A percentile compares a stretch with the other conserved stretches of the same genome.
These are phyloP conservation scores for Trogon melanurus DNA, from an alignment of 2,113 vertebrate species.

Conservation along the genomic window DNA sequence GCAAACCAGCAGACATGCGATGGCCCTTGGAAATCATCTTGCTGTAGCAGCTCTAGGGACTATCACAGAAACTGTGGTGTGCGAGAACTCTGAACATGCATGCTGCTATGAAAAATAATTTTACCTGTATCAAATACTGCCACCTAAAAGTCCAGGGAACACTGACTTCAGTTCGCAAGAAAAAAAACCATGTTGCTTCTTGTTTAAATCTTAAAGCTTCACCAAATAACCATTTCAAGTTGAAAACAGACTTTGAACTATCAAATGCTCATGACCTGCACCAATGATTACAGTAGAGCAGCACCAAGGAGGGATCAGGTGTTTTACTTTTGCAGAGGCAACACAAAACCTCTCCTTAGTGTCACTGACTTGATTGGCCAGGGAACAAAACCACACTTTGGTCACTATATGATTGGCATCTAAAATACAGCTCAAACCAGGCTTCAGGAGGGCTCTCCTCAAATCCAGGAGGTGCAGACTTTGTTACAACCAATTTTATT, in stretches of 20 bases:
- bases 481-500: conserved; percentile 56
- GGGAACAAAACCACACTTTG: not conserved
- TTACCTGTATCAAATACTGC: not conserved
- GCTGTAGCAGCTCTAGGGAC: not conserved
- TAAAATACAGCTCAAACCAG: not conserved
- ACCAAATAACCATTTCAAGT: not conserved
- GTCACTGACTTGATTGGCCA: not conserved
- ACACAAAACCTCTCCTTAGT: not conserved
- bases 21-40: not conserved
- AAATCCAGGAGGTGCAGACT: not conserved
- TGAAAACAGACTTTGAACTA: not conserved
- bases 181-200: not conserved
- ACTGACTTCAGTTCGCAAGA: not conserved
- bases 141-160: not conserved
- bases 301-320: not conserved
- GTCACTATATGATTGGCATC: not conserved
- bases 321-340: not conserved
- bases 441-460: not conserved
- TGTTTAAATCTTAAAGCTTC: not conserved
- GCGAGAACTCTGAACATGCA: accelerated
- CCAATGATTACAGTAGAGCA: not conserved
- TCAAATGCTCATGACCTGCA: not conserved
- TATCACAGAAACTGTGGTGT: accelerated
- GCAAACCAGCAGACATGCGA: accelerated
- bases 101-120: accelerated